Conservation (phyloP, 2,113 vertebrate species). For the Ploceus nigricollis region DNA sequence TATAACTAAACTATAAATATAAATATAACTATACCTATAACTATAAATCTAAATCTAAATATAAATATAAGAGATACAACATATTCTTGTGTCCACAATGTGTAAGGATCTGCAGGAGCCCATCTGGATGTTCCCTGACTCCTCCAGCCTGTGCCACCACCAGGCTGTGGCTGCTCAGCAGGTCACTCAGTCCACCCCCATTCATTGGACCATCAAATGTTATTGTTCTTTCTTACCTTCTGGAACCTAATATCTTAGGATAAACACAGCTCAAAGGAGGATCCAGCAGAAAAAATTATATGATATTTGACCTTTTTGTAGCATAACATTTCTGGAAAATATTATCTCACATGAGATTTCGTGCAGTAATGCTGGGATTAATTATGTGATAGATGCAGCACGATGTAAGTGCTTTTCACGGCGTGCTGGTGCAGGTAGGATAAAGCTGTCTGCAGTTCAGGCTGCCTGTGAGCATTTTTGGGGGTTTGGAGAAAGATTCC, state of each 20-base stretch:
- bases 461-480: neutral
- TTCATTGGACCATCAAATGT: neutral
- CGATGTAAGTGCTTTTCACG: neutral
- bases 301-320: conserved; percentile 44
- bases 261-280: neutral
- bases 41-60: too few relatives aligned
- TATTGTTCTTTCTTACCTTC: neutral
- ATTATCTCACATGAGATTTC: neutral
- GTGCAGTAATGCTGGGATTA: conserved; percentile 1
- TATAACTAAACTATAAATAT: too few relatives aligned
- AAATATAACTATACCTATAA: neutral
- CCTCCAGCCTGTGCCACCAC: neutral
- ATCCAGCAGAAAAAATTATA: neutral
- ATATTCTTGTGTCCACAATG: neutral
- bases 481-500: neutral
- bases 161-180: neutral
- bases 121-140: neutral
- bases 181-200: fast-evolving
- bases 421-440: neutral
- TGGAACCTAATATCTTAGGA: neutral
- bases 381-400: conserved; percentile 26
- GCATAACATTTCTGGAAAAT: conserved; percentile 21
- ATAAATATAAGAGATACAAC: too few relatives aligned
- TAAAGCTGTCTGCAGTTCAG: neutral
- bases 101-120: neutral